Base-by-base conservation (phyloP, 2,797 vertebrate species). In the Nasua narica region DNA sequence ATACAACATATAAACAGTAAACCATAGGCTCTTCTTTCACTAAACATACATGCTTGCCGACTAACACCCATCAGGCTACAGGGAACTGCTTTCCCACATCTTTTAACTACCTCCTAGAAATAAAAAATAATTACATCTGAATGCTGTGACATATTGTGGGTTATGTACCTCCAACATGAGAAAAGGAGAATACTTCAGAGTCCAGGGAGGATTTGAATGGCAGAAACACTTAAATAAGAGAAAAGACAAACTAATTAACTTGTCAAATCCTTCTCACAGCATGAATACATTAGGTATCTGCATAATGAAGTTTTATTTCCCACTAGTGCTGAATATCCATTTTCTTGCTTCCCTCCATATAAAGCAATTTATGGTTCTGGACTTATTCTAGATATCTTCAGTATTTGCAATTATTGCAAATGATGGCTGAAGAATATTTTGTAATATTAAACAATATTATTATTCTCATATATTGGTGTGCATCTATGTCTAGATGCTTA, bases 181-280 rank as follows among this genome's bases (percentile, higher is more conserved):
- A 69, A 62, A 79, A 69, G 37, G 43, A 90, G 83, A 91, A 62
- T 52, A 52, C 56, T 70, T 92, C 62, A 85, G 40, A 46, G 18
- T 90, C 69, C 21, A 89, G 67, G 77, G 35, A 70, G 35, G 27
- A 85, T 67, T 82, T 94, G 52, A 92, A 86, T 7, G 56, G 43
- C 4, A 83, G 48, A 86, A 50, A 18, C 48, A 82, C 67, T 94
- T 94, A 94, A n/a, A 92, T 94, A 90, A 94, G 37, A 87, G 48
- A 94, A 95, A 91, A 92, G 58, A 65, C 76, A 69, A 50, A 94
- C 85, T 95, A 90, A 90, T 90, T 92, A 95, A 82, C 78, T 74
- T 88, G 67, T 95, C 43, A 90, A 84, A 84, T 86, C 58, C 27
- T 84, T 76, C 78, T 92, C n/a, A 54, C 37, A 67, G 37, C 52